Conservation (phyloP, 2,888 invertebrate genomes). For the Caenorhabditis doughertyi region DNA sequence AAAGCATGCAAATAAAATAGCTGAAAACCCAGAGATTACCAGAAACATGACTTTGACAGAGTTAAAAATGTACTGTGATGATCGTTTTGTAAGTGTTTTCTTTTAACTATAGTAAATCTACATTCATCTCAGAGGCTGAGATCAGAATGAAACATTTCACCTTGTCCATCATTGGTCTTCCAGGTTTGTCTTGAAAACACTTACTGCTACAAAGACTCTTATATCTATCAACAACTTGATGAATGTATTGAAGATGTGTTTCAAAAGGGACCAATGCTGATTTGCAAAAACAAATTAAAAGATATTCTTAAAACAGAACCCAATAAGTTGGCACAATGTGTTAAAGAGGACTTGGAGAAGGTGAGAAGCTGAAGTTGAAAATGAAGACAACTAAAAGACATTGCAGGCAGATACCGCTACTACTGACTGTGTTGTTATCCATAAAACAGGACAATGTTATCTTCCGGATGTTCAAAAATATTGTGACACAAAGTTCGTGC, state of each 20-base stretch:
- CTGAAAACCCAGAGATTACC: not conserved
- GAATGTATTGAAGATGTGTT: constrained; percentile 19
- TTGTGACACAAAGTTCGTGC: not conserved
- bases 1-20: not conserved
- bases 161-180: no score
- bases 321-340: constrained; percentile 1
- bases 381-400: not conserved
- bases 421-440: not conserved
- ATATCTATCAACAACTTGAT: constrained; percentile 8
- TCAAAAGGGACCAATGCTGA: constrained; percentile 6
- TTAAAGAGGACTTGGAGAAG: not conserved
- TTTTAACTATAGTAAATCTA: no score
- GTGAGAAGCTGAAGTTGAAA: not conserved
- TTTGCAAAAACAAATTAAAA: not conserved
- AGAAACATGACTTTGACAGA: constrained; percentile 10
- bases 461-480: not conserved
- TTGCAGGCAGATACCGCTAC: not conserved
- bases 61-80: constrained; percentile 6
- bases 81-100: constrained; percentile 18
- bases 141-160: no score
- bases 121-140: no score
- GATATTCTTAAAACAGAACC: not conserved
- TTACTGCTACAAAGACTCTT: constrained; percentile 12
- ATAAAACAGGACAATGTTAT: not conserved
- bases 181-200: constrained; percentile 20